Percentiles rank a stretch among this genome's conserved stretches.
Evolutionary conservation across 2,113 vertebrate genomes (phyloP).

Genomic region (Gymnocephalus cernua): DNA sequence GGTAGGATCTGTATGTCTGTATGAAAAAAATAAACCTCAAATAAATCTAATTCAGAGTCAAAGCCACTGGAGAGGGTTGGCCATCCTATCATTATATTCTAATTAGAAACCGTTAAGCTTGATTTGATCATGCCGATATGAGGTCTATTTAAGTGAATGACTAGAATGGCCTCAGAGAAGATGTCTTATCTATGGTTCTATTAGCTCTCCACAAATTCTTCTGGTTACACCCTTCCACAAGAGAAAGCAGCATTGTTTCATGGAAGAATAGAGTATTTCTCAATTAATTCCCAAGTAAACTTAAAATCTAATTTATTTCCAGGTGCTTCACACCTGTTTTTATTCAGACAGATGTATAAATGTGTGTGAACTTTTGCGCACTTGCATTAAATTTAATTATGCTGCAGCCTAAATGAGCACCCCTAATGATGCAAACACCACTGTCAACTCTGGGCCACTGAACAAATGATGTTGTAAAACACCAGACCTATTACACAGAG

Average conservation of each 20-base stretch:
- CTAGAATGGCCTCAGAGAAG: slow-evolving; percentile 8
- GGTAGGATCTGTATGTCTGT: too few species aligned
- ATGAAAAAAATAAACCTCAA: not conserved
- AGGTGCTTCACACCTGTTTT: slow-evolving; percentile 3
- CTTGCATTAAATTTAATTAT: slow-evolving; percentile 23
- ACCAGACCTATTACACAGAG: slow-evolving; percentile 18
- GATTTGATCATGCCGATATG: slow-evolving; percentile 43
- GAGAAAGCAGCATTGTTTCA: slow-evolving; percentile 17
- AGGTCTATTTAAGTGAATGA: slow-evolving; percentile 39
- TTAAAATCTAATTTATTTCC: slow-evolving; percentile 8
- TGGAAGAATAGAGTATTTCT: slow-evolving; percentile 1
- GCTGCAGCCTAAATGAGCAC: slow-evolving; percentile 22
- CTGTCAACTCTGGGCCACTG: slow-evolving; percentile 24
- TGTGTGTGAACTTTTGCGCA: not conserved
- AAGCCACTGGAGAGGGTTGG: slow-evolving; percentile 11
- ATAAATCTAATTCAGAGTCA: slow-evolving; percentile 25
- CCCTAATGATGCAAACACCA: slow-evolving; percentile 28
- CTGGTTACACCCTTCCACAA: not conserved
- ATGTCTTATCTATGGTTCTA: slow-evolving; percentile 1
- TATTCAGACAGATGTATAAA: slow-evolving; percentile 17
- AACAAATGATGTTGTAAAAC: slow-evolving; percentile 42
- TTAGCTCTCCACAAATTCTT: slow-evolving; percentile 7
- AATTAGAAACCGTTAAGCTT: slow-evolving; percentile 48
- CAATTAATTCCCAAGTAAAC: slow-evolving; percentile 7
- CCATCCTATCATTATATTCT: slow-evolving; percentile 31